Evolutionary conservation across 2,888 invertebrate species (phyloP).

Genomic region (Trissonchulus sp.): DNA sequence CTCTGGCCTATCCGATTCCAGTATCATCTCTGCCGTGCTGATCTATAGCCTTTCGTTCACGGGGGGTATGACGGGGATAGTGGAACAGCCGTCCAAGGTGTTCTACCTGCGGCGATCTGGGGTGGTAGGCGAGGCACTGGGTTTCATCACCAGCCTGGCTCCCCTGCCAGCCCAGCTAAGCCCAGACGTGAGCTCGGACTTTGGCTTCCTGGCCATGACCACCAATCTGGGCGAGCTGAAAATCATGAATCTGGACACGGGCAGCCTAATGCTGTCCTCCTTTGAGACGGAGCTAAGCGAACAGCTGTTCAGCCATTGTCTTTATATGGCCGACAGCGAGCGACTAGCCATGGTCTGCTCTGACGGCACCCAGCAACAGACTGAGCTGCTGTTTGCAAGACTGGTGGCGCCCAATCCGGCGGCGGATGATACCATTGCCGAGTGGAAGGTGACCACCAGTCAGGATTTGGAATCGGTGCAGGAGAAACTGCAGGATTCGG

Average conservation of each 20-base stretch:
- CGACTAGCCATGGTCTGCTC: neutral
- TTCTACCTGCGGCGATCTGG: constrained; percentile 36
- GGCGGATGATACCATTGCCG: neutral
- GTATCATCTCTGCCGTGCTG: constrained; percentile 55
- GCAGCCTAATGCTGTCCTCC: neutral
- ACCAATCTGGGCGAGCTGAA: constrained; percentile 69
- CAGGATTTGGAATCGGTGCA: too few relatives aligned
- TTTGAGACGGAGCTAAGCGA: neutral
- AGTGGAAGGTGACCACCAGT: too few relatives aligned
- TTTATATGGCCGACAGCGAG: neutral
- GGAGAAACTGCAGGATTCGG: too few relatives aligned
- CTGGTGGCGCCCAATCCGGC: neutral
- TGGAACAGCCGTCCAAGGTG: constrained; percentile 61
- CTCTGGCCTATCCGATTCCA: too few relatives aligned
- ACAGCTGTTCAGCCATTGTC: neutral
- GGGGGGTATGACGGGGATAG: constrained; percentile 58
- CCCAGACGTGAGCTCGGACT: constrained; percentile 51
- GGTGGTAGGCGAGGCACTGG: constrained; percentile 41
- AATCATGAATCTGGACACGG: constrained; percentile 63
- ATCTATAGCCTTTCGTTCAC: constrained; percentile 60
- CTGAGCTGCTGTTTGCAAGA: neutral
- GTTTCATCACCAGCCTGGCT: constrained; percentile 45
- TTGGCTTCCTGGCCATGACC: constrained; percentile 61
- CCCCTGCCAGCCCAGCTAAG: constrained; percentile 19
- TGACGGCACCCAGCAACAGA: neutral